These are phyloP conservation scores for Esox lucius DNA, from an alignment of 2,797 vertebrate species.

Conservation along the genomic window DNA sequence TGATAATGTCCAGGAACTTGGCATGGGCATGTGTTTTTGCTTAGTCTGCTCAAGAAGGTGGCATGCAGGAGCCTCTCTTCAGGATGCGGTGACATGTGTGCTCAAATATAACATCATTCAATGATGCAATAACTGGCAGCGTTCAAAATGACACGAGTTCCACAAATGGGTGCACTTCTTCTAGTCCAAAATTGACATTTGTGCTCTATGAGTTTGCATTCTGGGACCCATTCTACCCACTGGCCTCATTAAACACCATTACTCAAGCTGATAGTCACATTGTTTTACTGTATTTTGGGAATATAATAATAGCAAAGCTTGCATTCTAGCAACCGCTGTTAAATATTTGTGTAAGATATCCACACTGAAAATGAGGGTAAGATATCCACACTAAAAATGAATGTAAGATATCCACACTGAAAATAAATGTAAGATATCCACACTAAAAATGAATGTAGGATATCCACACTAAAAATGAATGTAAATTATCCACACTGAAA, in stretches of 20 bases:
- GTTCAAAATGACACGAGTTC: neutral
- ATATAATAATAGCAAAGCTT: neutral
- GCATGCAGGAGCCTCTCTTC: neutral
- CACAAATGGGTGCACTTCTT: neutral
- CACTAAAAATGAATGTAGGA: too few species aligned
- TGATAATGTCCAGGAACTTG: conserved; percentile 50
- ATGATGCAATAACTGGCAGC: neutral
- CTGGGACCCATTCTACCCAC: neutral
- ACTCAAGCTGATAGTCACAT: neutral
- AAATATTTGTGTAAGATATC: neutral
- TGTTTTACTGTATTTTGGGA: neutral
- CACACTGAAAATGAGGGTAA: neutral
- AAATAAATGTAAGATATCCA: too few species aligned
- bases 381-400: too few species aligned
- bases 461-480: too few species aligned
- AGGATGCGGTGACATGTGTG: neutral
- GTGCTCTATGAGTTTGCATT: neutral
- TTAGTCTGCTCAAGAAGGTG: conserved; percentile 15
- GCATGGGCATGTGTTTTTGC: conserved; percentile 10
- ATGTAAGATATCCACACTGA: too few species aligned
- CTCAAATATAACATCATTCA: neutral
- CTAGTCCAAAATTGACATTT: neutral
- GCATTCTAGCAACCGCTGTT: neutral
- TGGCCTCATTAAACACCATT: neutral
- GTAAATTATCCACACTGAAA: too few species aligned